Conservation (phyloP, 2,797 vertebrate species). For the Myiothlypis chrysogaster region DNA sequence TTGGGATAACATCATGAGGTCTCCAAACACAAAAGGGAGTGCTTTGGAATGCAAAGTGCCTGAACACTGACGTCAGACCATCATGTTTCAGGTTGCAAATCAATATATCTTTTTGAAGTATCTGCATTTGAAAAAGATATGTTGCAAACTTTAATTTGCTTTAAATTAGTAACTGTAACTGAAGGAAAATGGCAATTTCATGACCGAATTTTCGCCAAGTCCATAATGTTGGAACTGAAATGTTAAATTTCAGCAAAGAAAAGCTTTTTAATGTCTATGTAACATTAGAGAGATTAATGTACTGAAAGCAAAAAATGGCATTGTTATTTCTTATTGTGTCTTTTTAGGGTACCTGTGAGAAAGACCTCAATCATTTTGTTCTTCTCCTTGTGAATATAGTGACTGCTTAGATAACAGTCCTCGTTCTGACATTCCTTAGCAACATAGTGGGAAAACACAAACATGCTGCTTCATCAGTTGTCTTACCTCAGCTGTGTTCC, state of each 20-base stretch:
- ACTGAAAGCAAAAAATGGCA: not conserved
- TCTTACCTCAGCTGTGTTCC: not conserved
- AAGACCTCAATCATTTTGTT: not conserved
- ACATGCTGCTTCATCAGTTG: not conserved
- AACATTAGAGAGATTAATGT: not conserved
- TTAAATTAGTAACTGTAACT: not conserved
- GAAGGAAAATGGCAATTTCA: not conserved
- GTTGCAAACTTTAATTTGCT: not conserved
- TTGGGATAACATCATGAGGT: not conserved
- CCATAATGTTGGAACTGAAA: not conserved
- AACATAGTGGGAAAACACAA: not conserved
- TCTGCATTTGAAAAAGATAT: not conserved
- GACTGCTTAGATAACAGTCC: not conserved
- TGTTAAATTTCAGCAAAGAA: not conserved
- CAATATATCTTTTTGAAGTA: not conserved
- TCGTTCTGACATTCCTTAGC: not conserved
- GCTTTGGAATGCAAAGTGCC: not conserved
- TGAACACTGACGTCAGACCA: not conserved
- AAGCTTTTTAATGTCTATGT: not conserved
- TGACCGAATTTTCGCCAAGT: not conserved
- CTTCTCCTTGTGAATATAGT: not conserved
- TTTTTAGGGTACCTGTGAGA: not conserved
- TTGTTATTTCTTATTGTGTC: not conserved
- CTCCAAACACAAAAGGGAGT: not conserved
- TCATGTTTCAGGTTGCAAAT: constrained; percentile 2